Conservation (phyloP, 1,140 invertebrate genomes). For the Leptestheria dahalacensis region DNA sequence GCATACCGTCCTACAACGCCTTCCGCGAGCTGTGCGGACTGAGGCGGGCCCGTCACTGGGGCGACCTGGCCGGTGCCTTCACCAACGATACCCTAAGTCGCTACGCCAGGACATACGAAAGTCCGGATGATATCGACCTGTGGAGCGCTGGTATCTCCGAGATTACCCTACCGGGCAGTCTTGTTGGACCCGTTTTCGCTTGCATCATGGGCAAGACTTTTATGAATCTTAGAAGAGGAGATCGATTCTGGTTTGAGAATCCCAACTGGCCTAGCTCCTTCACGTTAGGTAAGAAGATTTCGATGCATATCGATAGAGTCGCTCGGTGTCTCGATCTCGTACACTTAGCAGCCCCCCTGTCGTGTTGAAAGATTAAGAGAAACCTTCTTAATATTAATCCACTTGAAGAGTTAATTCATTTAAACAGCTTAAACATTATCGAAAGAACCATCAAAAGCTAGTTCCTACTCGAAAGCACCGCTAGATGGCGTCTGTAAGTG, state of each 20-base stretch:
- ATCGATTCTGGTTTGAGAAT: slow-evolving; percentile 44
- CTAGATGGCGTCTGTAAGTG: too few species aligned
- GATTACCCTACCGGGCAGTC: slow-evolving; percentile 26
- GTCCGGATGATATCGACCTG: slow-evolving; percentile 32
- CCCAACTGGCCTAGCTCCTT: slow-evolving; percentile 24
- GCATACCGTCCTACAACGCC: slow-evolving; percentile 31
- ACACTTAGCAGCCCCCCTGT: too few species aligned
- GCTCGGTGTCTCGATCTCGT: too few species aligned
- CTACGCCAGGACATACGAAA: slow-evolving; percentile 21
- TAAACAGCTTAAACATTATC: too few species aligned
- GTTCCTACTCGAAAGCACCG: too few species aligned
- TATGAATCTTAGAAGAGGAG: slow-evolving; percentile 35
- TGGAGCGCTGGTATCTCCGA: slow-evolving; percentile 35
- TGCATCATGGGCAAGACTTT: slow-evolving; percentile 42
- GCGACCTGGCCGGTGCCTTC: slow-evolving; percentile 21
- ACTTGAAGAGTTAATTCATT: too few species aligned
- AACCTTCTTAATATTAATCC: too few species aligned
- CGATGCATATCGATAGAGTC: too few species aligned
- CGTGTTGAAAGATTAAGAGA: too few species aligned
- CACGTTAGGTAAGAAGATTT: slow-evolving; percentile 22
- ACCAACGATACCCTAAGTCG: slow-evolving; percentile 23
- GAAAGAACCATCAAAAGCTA: too few species aligned
- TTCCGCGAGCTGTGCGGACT: slow-evolving; percentile 33
- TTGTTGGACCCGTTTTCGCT: slow-evolving; percentile 38
- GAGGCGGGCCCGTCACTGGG: slow-evolving; percentile 21